phyloP scores from a whole-genome alignment of 1,140 invertebrate species.

The Pissodes strobi region DNA sequence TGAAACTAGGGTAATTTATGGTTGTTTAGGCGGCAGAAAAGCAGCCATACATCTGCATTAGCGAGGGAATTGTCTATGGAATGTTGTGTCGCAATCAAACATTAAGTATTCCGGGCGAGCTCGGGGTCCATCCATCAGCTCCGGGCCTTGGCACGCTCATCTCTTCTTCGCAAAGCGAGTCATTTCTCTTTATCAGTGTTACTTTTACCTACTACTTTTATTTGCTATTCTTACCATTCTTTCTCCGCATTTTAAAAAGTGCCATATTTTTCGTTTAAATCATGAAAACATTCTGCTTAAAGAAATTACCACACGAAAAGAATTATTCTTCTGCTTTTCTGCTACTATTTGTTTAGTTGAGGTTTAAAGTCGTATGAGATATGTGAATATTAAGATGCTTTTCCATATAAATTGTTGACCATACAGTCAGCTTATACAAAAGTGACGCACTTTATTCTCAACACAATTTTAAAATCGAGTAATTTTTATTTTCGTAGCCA shows the following conservation, averaged over 20 bases:
- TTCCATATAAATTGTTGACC: no score
- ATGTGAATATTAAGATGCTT: no score
- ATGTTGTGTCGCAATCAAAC: constrained; percentile 50
- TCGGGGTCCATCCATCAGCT: constrained; percentile 44
- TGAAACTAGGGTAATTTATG: constrained; percentile 34
- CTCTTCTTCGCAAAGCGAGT: constrained; percentile 39
- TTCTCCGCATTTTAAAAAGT: constrained; percentile 26
- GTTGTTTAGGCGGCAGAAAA: constrained; percentile 35
- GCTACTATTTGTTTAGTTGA: no score
- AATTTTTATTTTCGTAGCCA: no score
- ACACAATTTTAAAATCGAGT: no score
- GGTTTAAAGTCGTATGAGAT: no score
- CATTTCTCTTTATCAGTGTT: constrained; percentile 52
- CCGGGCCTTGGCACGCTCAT: constrained; percentile 20
- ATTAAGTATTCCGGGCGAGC: constrained; percentile 49
- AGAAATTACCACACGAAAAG: no score
- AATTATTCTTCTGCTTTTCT: no score
- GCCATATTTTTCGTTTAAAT: neutral
- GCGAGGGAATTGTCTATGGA: constrained; percentile 47
- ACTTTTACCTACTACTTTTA: constrained; percentile 43
- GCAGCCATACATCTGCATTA: constrained; percentile 43
- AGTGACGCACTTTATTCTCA: no score
- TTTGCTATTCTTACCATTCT: constrained; percentile 46
- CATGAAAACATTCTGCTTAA: no score
- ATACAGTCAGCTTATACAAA: no score